Conservation (phyloP, 2,113 vertebrate genomes). For the Serilophus lunatus region DNA sequence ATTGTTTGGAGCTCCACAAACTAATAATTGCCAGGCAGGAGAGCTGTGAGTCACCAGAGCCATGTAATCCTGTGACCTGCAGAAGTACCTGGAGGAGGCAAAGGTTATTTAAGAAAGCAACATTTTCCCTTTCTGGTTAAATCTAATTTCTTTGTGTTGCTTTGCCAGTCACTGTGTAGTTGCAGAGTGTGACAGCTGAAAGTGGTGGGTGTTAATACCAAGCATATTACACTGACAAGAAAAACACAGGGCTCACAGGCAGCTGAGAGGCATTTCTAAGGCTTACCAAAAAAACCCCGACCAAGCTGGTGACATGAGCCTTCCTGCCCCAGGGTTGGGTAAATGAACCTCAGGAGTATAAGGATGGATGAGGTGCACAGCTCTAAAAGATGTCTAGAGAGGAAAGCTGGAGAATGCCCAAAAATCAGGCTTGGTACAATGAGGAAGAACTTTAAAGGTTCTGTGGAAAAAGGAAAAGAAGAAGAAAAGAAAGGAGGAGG, state of each 20-base stretch:
- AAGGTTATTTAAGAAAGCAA: background rate
- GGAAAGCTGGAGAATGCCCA: background rate
- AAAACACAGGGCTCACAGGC: constrained; percentile 27
- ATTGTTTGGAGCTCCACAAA: constrained; percentile 14
- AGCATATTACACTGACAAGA: constrained; percentile 41
- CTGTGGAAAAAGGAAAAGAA: background rate
- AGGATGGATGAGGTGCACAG: background rate
- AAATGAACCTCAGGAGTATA: background rate
- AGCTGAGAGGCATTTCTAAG: background rate
- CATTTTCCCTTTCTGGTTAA: background rate
- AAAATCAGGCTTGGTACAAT: background rate
- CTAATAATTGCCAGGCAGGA: background rate
- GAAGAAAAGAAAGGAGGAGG: too few relatives aligned
- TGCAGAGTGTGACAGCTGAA: constrained; percentile 12
- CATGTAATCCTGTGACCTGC: background rate
- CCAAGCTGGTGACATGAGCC: background rate
- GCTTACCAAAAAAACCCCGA: background rate
- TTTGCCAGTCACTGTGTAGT: background rate
- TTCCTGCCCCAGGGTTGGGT: background rate
- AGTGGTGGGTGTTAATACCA: constrained; percentile 36
- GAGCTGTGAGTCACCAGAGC: background rate
- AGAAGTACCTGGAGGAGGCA: background rate
- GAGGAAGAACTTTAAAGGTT: background rate
- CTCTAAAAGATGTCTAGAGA: background rate
- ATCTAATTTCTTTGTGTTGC: background rate